A percentile compares a stretch with the other conserved stretches of the same genome.
These are phyloP conservation scores for Magallana ariakensis DNA, from an alignment of 1,140 invertebrate species.

Conservation along the genomic window DNA sequence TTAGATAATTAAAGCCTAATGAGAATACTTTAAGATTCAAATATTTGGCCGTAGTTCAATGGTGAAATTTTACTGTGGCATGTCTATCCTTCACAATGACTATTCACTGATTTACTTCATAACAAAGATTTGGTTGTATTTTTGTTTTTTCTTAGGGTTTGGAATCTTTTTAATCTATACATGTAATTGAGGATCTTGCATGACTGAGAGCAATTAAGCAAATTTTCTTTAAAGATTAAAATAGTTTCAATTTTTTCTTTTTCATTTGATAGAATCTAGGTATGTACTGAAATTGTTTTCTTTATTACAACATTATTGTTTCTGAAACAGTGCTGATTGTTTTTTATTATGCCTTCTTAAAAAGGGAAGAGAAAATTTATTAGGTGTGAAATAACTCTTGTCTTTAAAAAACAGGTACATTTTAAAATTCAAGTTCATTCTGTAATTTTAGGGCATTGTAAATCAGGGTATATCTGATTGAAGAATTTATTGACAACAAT, in stretches of 20 bases:
- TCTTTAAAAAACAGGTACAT: neutral
- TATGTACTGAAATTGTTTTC: neutral
- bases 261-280: neutral
- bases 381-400: neutral
- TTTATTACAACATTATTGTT: neutral
- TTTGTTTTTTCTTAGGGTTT: neutral
- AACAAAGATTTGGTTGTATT: neutral
- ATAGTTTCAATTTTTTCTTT: conserved; percentile 22
- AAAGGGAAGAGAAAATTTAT: neutral
- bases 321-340: neutral
- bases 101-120: neutral
- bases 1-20: conserved; percentile 32
- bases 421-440: neutral
- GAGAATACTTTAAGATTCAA: conserved; percentile 1
- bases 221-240: neutral
- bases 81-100: neutral
- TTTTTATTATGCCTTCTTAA: conserved; percentile 10
- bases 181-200: neutral
- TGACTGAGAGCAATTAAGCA: neutral
- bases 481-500: conserved; percentile 37
- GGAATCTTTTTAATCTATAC: neutral
- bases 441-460: conserved; percentile 23
- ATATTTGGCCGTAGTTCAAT: conserved; percentile 6
- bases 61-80: neutral
- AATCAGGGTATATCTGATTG: conserved; percentile 28